Evolutionary conservation across 2,888 invertebrate species (phyloP), one percentile per base, ranked within the genome.

Genomic region (Trichopria drosophilae): DNA sequence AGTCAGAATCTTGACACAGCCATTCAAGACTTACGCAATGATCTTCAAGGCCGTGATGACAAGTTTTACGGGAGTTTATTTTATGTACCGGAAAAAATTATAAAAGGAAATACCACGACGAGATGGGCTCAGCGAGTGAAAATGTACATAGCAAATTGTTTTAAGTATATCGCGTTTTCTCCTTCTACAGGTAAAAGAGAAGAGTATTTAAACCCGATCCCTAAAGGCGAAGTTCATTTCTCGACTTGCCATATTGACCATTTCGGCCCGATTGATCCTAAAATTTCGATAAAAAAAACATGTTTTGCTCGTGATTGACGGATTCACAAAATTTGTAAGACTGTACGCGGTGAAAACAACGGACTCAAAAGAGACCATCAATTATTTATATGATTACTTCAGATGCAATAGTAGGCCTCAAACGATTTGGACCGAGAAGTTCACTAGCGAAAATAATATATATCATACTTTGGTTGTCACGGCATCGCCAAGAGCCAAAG

Each of bases 91-190:
- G 28, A 19, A 3, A 23, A 13, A 16, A 28, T 53, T 10, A 28
- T 29, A 13, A 36, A 24, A 12, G 4, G 2, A 40, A 29, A 20
- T 46, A 29, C 16, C 40, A 46, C 12, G 46, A 54, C 18, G 41
- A 44, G 13, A 40, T 52, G 31, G 54, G 51, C n/a, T n/a, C n/a
- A n/a, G n/a, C n/a, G n/a, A n/a, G n/a, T n/a, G n/a, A 20, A 20
- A 9, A 32, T 13, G 3, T 42, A 26, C 18, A 6, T 41, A 4
- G 5, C 12, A 13, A 35, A 20, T 1, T 43, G 42, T 20, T 20
- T 42, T 31, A 42, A 23, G 15, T 42, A 32, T 16, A 10, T 31
- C 15, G 35, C 16, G 4, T 13, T 35, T 15, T 35, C 35, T 35
- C 35, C 16, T 13, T 6, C n/a, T 6, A 10, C 3, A 12, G 43